phyloP scores from a whole-genome alignment of 2,888 invertebrate genomes.

The Caenorhabditis virilis region DNA sequence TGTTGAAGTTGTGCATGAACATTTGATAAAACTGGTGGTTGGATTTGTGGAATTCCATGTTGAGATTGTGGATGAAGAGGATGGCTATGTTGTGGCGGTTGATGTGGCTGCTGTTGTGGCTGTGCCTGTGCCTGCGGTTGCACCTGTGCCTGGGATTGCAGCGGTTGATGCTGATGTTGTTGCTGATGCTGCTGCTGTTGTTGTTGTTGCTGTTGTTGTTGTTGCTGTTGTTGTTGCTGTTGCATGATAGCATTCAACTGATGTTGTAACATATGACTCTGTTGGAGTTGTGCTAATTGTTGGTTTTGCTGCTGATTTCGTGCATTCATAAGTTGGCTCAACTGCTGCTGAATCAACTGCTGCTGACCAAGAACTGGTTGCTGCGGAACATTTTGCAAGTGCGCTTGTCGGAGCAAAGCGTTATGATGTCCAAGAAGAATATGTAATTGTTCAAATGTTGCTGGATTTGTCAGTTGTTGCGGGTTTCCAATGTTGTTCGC shows the following conservation, averaged over 20 bases:
- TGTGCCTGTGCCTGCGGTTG: conserved; percentile 12
- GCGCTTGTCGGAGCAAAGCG: conserved; percentile 25
- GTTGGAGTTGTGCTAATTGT: background rate
- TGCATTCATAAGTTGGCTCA: background rate
- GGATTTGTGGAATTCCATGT: background rate
- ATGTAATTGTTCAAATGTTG: conserved; percentile 20
- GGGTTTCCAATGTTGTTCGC: background rate
- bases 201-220: background rate
- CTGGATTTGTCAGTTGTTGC: conserved; percentile 6
- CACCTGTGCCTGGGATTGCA: conserved; percentile 4
- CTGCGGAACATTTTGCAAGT: conserved; percentile 21
- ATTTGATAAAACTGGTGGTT: background rate
- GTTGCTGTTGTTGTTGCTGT: conserved; percentile 10
- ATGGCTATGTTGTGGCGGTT: conserved; percentile 5
- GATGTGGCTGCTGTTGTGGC: conserved; percentile 17
- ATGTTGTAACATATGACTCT: conserved; percentile 5
- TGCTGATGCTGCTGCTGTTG: conserved; percentile 11
- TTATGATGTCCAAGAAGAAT: conserved; percentile 17
- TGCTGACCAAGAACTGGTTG: conserved; percentile 13
- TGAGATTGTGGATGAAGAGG: conserved; percentile 2
- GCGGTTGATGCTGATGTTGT: conserved; percentile 19
- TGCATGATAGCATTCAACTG: too few relatives aligned
- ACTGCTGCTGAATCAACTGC: conserved; percentile 22
- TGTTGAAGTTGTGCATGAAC: too few relatives aligned
- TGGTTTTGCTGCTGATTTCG: background rate